Conservation (phyloP, 2,113 vertebrate genomes). For the Caretta caretta region DNA sequence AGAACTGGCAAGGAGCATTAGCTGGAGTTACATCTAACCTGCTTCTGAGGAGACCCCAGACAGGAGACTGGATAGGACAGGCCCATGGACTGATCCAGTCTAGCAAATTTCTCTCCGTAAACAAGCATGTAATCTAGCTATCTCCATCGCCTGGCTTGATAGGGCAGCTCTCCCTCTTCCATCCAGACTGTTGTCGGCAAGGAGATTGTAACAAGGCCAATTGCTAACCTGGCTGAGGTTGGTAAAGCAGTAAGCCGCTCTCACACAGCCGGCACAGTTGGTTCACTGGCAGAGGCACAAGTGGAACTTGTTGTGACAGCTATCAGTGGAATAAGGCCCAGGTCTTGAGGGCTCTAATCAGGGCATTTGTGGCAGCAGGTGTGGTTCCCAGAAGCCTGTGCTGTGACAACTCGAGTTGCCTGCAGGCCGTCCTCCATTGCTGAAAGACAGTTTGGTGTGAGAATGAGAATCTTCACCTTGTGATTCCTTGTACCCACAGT, state of each 20-base stretch:
- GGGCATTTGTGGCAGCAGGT: not conserved
- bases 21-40: not conserved
- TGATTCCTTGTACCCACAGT: not conserved
- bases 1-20: not conserved
- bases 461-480: not conserved
- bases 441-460: not conserved
- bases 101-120: not conserved
- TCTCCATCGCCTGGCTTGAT: fast-evolving
- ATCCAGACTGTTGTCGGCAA: fast-evolving
- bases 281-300: not conserved
- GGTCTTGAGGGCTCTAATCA: not conserved
- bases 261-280: fast-evolving
- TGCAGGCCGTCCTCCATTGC: not conserved
- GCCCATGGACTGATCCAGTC: not conserved
- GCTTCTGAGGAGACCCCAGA: not conserved
- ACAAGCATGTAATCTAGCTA: fast-evolving
- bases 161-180: not conserved
- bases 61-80: not conserved
- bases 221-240: not conserved
- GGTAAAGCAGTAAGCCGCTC: not conserved
- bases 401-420: not conserved
- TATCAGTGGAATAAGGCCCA: not conserved
- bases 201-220: not conserved
- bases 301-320: not conserved
- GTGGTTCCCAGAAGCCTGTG: not conserved